Base-by-base conservation (phyloP, 2,113 vertebrate genomes). In the Pungitius pungitius region DNA sequence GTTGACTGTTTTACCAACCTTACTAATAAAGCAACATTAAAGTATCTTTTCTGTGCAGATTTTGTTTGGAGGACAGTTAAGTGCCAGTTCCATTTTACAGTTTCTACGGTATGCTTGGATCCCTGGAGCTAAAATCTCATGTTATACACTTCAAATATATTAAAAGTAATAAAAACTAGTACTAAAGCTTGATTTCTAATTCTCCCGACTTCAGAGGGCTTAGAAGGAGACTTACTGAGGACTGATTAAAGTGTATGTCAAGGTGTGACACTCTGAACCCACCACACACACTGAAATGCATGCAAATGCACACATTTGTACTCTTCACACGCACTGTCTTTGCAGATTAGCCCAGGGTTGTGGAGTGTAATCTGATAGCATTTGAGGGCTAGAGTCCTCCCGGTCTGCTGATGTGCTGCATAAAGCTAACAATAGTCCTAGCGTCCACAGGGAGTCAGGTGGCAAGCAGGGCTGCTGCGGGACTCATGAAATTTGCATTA, bases 401-500 rank as follows among this genome's bases (percentile, higher is more conserved):
- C 55, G 45, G 27, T 40, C 24, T 57, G 57, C 71, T 40, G 62
- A 71, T 58, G 40, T 69, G 62, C 11, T 15, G 27, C n/a, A 15
- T 11, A 12, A 11, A 43, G 47, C 22, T 8, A 33, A 55, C 63
- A 24, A 33, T 45, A 37, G 30, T 49, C 51, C 3, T 18, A 0
- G 39, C 8, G 11, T 57, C 70, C 70, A 20, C 42, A 14, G 75
- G 59, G 24, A 69, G 55, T 14, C 17, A 45, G 59, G 43, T 39
- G 47, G 57, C 42, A n/a, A 55, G 51, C 66, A 6, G 26, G 49
- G 26, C 78, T 74, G 70, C 56, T 39, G 14, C 39, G 56, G 68
- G 69, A 77, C 61, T 70, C 88, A 90, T 90, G 76, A 91, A 89
- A 87, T 37, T 87, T 89, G 70, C 82, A 90, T 84, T 78, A 71